These are phyloP conservation scores for Ataeniobius toweri DNA, from an alignment of 2,797 vertebrate genomes.

Conservation along the genomic window DNA sequence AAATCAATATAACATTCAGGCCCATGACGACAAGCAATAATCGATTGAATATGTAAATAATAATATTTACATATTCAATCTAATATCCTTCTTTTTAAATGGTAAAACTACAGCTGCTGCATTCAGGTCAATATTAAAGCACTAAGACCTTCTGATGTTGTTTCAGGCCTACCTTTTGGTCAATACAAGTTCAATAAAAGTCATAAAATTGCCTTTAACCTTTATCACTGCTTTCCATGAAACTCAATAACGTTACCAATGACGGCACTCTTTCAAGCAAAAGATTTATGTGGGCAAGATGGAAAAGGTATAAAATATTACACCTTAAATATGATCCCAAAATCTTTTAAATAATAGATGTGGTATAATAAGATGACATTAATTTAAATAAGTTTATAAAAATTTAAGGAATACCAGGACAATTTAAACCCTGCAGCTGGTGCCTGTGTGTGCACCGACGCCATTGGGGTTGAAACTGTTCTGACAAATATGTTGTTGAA, in stretches of 20 bases:
- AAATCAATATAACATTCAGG: neutral
- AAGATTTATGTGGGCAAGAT: neutral
- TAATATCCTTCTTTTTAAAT: neutral
- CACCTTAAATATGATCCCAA: conserved; percentile 1
- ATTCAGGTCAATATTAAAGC: conserved; percentile 7
- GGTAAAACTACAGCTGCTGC: neutral
- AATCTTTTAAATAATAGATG: neutral
- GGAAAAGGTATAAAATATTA: neutral
- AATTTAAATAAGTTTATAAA: conserved; percentile 16
- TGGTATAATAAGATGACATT: neutral
- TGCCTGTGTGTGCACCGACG: conserved; percentile 21
- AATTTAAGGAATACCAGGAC: conserved; percentile 3
- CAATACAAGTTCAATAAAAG: conserved; percentile 33
- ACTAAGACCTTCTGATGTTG: neutral
- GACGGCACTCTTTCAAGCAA: neutral
- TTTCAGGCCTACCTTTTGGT: conserved; percentile 14
- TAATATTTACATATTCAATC: conserved; percentile 7
- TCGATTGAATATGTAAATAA: neutral
- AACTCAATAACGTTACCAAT: conserved; percentile 13
- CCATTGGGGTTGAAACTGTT: conserved; percentile 20
- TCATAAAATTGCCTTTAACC: conserved; percentile 25
- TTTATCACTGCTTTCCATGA: conserved; percentile 4
- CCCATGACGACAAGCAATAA: neutral
- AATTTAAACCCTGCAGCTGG: conserved; percentile 34
- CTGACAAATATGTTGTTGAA: conserved; percentile 36